Percentiles rank a stretch among this genome's conserved stretches.
Evolutionary conservation across 2,888 invertebrate species (phyloP).

Genomic region (Xanthia togata): DNA sequence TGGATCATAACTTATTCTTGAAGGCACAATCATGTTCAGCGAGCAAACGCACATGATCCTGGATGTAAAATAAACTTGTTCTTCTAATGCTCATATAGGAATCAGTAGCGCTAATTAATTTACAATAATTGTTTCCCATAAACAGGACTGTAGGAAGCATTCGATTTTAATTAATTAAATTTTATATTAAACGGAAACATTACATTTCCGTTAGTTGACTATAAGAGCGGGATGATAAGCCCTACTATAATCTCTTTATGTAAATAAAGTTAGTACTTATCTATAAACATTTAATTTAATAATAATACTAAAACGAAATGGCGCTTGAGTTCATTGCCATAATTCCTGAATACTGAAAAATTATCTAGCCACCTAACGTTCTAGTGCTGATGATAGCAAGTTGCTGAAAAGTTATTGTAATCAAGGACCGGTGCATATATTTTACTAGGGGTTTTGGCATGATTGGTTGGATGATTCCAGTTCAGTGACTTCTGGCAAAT

Average conservation of each 20-base stretch:
- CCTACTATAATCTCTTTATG: not conserved
- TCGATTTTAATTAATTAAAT: slow-evolving; percentile 32
- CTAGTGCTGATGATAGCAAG: not conserved
- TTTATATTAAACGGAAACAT: slow-evolving; percentile 50
- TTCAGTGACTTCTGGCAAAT: not conserved
- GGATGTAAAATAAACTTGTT: not conserved
- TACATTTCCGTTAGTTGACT: slow-evolving; percentile 28
- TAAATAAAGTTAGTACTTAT: slow-evolving; percentile 8
- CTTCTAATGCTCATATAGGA: not conserved
- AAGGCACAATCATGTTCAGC: not conserved
- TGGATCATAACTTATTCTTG: not conserved
- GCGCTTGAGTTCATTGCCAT: too few species aligned
- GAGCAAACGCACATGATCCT: not conserved
- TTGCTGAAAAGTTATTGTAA: not conserved
- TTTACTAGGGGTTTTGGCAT: not conserved
- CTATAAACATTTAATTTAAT: not conserved
- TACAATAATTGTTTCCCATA: slow-evolving; percentile 18
- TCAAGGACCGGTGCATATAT: not conserved
- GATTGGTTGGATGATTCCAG: not conserved
- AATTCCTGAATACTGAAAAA: not conserved
- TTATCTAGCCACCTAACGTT: not conserved
- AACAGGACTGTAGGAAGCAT: slow-evolving; percentile 21
- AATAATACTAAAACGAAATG: not conserved
- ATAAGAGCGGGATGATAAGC: slow-evolving; percentile 15
- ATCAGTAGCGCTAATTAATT: slow-evolving; percentile 23